Evolutionary conservation across 2,888 invertebrate species (phyloP).

Genomic region (Xylophagus ater): DNA sequence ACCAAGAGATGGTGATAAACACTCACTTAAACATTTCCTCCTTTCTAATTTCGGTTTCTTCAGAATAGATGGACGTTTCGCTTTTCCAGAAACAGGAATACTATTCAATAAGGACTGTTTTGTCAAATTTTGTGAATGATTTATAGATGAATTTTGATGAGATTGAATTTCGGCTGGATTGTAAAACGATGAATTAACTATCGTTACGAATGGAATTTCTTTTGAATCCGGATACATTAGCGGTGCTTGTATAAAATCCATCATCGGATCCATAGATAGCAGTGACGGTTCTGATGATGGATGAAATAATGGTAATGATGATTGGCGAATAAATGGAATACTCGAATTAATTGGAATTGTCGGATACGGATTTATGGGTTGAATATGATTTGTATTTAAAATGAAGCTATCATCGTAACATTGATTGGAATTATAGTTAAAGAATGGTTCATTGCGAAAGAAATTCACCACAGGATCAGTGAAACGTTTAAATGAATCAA

Average conservation of each 20-base stretch:
- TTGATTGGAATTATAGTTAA: constrained; percentile 2
- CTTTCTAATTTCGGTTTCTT: constrained; percentile 23
- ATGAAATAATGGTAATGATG: constrained; percentile 32
- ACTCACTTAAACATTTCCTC: constrained; percentile 32
- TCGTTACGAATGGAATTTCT: constrained; percentile 19
- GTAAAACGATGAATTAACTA: constrained; percentile 29
- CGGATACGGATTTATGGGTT: neutral
- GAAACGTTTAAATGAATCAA: constrained; percentile 33
- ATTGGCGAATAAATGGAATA: constrained; percentile 23
- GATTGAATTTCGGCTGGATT: constrained; percentile 26
- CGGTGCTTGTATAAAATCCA: constrained; percentile 19
- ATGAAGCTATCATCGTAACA: constrained; percentile 10
- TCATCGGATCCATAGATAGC: constrained; percentile 34
- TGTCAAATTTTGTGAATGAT: constrained; percentile 13
- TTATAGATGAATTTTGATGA: constrained; percentile 1
- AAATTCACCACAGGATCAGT: constrained; percentile 35
- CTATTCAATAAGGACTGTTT: constrained; percentile 18
- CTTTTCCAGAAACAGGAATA: constrained; percentile 4
- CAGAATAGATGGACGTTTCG: constrained; percentile 9
- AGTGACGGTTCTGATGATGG: constrained; percentile 35
- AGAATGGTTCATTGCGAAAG: constrained; percentile 23
- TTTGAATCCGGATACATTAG: neutral
- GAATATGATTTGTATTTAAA: constrained; percentile 4
- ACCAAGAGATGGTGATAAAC: constrained; percentile 35
- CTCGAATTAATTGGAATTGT: neutral